Conservation (phyloP, 2,888 invertebrate genomes). For the Microctonus hyperodae region DNA sequence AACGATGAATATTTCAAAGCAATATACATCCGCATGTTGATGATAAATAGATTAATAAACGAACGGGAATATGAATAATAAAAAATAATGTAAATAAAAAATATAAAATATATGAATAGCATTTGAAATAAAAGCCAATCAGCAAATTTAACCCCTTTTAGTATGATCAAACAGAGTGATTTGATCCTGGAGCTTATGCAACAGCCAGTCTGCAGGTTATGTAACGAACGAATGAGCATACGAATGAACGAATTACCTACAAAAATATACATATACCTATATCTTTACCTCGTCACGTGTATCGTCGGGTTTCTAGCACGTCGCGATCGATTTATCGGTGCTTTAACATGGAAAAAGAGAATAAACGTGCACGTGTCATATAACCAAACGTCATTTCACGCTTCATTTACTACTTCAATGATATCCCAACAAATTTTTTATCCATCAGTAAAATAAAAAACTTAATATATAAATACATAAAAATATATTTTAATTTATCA, state of each 20-base stretch:
- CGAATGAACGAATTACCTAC: conserved; percentile 19
- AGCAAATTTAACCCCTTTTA: conserved; percentile 9
- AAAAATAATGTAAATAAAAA: background rate
- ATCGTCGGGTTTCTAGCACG: background rate
- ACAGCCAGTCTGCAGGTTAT: conserved; percentile 23
- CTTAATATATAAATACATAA: background rate
- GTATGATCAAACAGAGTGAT: conserved; percentile 21
- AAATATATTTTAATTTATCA: conserved; percentile 6
- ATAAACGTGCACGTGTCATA: background rate
- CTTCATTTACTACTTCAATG: background rate
- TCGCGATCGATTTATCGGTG: conserved; percentile 2
- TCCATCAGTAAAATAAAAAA: background rate
- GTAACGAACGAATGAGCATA: conserved; percentile 19
- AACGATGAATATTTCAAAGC: background rate
- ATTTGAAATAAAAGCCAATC: background rate
- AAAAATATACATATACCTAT: conserved; percentile 4
- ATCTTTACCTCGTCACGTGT: background rate
- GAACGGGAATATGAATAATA: background rate
- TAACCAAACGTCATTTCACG: background rate
- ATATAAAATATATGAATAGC: background rate
- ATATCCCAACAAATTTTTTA: background rate
- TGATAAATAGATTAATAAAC: too few relatives aligned
- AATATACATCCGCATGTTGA: background rate
- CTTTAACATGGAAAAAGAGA: background rate
- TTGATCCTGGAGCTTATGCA: conserved; percentile 24